Base-by-base conservation (phyloP, 2,888 invertebrate species). In the Pristionchus mayeri region DNA sequence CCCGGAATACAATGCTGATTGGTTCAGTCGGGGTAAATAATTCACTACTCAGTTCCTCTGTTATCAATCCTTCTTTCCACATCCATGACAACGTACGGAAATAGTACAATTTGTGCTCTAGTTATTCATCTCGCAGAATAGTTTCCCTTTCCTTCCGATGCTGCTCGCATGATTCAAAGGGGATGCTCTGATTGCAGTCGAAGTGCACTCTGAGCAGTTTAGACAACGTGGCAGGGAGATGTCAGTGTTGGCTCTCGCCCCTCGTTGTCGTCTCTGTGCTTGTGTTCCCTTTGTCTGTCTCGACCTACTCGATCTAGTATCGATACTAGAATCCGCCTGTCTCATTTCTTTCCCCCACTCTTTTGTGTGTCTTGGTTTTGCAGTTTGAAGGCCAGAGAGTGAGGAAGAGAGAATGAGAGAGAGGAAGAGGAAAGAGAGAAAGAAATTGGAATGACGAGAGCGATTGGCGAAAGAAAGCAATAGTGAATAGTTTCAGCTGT, bases 311-410 rank as follows among this genome's bases (percentile, higher is more conserved):
- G 44, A 67, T 67, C 7, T 57, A 16, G 7, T 9, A 9, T 16
- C 30, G 30, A 60, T 60, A 60, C 57, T 60, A 60, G 57, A 60
- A 60, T 71, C 40, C 44, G 75, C 48, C 24, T 71, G 71, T 40
- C 75, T 75, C 75, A 18, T 2, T 40, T 54, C 76, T 50, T 50
- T 78, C 50, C 52, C 52, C 24, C 30, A 50, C 34, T 79, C 52
- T 54, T 30, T 79, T 79, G 50, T 54, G 75, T 67, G 76, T 79
- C 52, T 79, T 79, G 54, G 79, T 50, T 52, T 50, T 79, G 79
- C 79, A 79, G 79, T 79, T 79, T 79, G 79, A 54, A n/a, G n/a
- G n/a, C n/a, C n/a, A n/a, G n/a, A n/a, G n/a, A n/a, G n/a, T n/a
- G n/a, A n/a, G n/a, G n/a, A 79, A 34, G 63, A 85, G 52, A 37